A percentile compares a stretch with the other conserved stretches of the same genome.
Conservation (phyloP, 23 tunicate genomes). For the Trididemnum nubilum region DNA sequence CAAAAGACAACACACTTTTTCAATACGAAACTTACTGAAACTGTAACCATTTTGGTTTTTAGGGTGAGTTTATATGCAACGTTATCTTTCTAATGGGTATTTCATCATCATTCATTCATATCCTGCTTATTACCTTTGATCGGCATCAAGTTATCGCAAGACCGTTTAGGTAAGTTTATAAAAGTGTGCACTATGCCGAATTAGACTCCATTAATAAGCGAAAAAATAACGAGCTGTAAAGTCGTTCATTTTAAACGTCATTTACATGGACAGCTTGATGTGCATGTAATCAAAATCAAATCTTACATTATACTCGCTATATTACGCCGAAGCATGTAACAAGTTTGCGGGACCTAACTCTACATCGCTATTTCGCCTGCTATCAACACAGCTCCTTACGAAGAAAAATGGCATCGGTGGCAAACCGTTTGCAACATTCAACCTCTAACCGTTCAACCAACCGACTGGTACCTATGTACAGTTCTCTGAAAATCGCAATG, state of each 20-base stretch:
- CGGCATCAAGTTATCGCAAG: constrained; percentile 45
- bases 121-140: constrained; percentile 31
- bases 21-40: too few species aligned
- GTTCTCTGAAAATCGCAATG: too few species aligned
- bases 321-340: too few species aligned
- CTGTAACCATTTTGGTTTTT: neutral
- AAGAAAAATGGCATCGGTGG: neutral
- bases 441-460: too few species aligned
- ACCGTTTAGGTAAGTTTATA: constrained; percentile 46
- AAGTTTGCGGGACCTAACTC: neutral
- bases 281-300: too few species aligned
- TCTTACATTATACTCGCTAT: neutral
- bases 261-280: too few species aligned
- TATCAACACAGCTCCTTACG: neutral
- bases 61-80: constrained; percentile 32
- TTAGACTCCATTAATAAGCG: too few species aligned
- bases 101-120: constrained; percentile 31
- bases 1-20: too few species aligned
- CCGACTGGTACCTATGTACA: too few species aligned
- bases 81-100: constrained; percentile 32
- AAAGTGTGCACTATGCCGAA: too few species aligned
- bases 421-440: neutral
- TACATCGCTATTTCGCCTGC: neutral
- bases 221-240: too few species aligned
- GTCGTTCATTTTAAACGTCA: too few species aligned